Evolutionary conservation across 2,797 vertebrate species (phyloP).

Genomic region (Falco rusticolus): DNA sequence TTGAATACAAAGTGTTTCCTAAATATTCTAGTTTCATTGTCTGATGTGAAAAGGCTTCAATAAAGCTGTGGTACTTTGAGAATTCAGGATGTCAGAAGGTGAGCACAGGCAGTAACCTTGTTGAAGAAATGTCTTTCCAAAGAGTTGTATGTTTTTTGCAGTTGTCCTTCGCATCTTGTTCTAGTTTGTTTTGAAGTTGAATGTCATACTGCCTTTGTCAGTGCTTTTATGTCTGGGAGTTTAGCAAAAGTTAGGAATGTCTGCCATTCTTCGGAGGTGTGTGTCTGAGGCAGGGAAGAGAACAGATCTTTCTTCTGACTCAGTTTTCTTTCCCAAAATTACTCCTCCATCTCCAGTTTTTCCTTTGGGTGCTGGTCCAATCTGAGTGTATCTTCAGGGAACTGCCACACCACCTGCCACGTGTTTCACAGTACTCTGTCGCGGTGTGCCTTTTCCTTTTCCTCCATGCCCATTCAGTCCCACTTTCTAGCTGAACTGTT

Average conservation of each 20-base stretch:
- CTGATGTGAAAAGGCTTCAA: neutral
- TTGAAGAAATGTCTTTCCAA: neutral
- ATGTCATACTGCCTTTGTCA: neutral
- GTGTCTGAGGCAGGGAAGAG: too few relatives aligned
- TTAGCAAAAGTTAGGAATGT: neutral
- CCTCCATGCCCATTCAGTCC: rapidly evolving
- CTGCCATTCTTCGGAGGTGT: neutral
- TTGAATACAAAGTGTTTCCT: neutral
- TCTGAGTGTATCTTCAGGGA: neutral
- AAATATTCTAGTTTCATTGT: neutral
- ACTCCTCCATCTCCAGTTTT: neutral
- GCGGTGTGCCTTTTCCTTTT: neutral
- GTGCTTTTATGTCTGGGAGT: neutral
- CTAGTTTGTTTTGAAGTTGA: neutral
- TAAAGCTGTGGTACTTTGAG: neutral
- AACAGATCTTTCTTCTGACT: neutral
- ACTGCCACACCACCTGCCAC: neutral
- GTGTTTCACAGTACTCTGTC: neutral
- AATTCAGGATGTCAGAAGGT: neutral
- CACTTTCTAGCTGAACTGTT: neutral
- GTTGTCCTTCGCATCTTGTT: neutral
- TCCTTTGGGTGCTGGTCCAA: neutral
- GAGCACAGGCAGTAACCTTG: neutral
- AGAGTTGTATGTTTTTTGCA: neutral
- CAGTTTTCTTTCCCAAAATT: neutral